Conservation (phyloP, 64 coral and sea anemone genomes). For the Catalaphyllia jardinei region DNA sequence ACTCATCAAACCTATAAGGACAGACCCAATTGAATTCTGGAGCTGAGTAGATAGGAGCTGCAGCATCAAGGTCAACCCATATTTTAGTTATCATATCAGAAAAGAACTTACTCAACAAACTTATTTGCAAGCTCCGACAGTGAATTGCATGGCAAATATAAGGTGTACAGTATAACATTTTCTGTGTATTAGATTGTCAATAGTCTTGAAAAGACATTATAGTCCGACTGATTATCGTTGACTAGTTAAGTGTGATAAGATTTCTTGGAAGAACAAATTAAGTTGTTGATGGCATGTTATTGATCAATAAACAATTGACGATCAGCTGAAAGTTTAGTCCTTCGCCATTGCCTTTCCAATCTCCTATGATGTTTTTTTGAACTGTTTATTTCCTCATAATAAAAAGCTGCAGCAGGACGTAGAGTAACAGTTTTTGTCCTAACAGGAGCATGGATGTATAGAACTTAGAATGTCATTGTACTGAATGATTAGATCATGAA, state of each 20-base stretch:
- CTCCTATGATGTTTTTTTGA: too few relatives aligned
- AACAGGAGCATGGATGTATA: constrained; percentile 19
- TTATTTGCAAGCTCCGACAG: neutral
- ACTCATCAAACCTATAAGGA: constrained; percentile 23
- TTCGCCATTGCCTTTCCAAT: too few relatives aligned
- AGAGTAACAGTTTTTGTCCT: constrained; percentile 15
- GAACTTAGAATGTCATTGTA: constrained; percentile 8
- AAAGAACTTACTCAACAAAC: constrained; percentile 14
- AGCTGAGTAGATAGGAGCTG: constrained; percentile 4
- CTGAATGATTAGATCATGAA: constrained; percentile 24
- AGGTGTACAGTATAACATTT: constrained; percentile 4
- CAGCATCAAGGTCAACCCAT: constrained; percentile 6
- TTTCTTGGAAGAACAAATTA: constrained; percentile 32
- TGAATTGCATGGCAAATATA: constrained; percentile 20
- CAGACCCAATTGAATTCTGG: constrained; percentile 1
- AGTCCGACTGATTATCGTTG: constrained; percentile 1
- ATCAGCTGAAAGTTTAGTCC: neutral
- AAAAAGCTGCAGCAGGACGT: neutral
- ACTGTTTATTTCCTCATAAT: neutral
- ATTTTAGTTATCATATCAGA: constrained; percentile 23
- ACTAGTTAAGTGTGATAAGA: neutral
- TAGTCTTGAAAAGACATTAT: constrained; percentile 13
- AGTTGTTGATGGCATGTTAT: constrained; percentile 6
- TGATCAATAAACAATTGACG: constrained; percentile 37
- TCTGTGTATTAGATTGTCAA: neutral